phyloP scores from a whole-genome alignment of 2,888 invertebrate genomes.

The Coleophora deauratella region DNA sequence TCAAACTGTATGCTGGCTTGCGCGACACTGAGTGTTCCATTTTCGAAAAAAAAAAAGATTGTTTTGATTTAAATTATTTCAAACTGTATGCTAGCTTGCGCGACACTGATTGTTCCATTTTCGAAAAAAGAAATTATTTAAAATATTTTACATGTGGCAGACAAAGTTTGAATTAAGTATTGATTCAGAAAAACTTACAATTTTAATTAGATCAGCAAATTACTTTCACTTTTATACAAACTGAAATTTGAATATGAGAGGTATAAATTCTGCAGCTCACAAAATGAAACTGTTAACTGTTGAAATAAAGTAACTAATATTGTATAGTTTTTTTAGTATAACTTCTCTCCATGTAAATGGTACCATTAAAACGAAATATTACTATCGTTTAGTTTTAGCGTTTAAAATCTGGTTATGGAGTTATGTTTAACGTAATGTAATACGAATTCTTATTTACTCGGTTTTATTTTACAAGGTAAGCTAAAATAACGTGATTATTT shows the following conservation, averaged over 20 bases:
- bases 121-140: not conserved
- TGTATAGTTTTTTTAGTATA: too few species aligned
- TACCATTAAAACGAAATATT: not conserved
- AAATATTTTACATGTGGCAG: too few species aligned
- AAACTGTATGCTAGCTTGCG: conserved; percentile 1
- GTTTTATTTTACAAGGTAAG: conserved; percentile 2
- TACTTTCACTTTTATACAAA: too few species aligned
- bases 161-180: too few species aligned
- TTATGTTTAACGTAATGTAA: conserved; percentile 7
- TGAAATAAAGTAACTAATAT: too few species aligned
- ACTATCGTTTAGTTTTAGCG: conserved; percentile 3
- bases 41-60: too few species aligned
- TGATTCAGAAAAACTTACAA: too few species aligned
- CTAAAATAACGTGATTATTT: conserved; percentile 12
- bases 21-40: conserved; percentile 6
- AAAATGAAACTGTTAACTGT: too few species aligned
- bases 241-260: too few species aligned
- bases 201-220: too few species aligned
- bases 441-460: conserved; percentile 2
- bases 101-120: conserved; percentile 10
- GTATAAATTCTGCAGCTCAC: too few species aligned
- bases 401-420: conserved; percentile 5
- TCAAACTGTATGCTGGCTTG: conserved; percentile 5
- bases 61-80: conserved; percentile 22
- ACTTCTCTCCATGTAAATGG: too few species aligned